Evolutionary conservation across 2,113 vertebrate genomes (phyloP), one percentile per base, ranked within the genome.

Genomic region (Siniperca chuatsi): DNA sequence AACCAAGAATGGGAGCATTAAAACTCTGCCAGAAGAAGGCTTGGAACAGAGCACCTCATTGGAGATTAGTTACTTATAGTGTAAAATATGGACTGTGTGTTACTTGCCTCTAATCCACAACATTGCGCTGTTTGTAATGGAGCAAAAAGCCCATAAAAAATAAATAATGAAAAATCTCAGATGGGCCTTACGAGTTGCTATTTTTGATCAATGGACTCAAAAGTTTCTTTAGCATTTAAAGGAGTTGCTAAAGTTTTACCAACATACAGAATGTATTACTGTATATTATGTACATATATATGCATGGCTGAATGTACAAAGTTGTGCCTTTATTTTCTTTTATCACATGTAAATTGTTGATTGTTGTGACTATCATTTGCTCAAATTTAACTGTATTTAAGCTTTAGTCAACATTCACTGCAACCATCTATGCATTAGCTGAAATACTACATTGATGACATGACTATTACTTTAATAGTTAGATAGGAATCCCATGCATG

Each of bases 1-100:
- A 44, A 62, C 88, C 73, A 95, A 93, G 69, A 95, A 94, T 0
- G 94, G 94, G 8, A 95, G 82, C 62, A 58, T 90, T 21, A 96
- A 97, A 80, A 82, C 94, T 4, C 82, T 95, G 78, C 95, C 94
- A 2, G 95, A 96, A 40, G 95, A 96, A 55, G 90, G 89, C 0
- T 75, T 82, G 0, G 96, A 97, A 67, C 97, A 96, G 81, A 92
- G 95, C 40, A 92, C 83, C 20, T 91, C 95, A 0, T 57, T 97
- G 83, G 95, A 95, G 66, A 97, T 97, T 76, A 98, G 97, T 88
- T 97, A 97, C 87, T 95, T 99, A 81, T 99, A 96, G 93, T 72
- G 42, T 48, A n/a, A 80, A 83, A 60, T 3, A 55, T 40, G 42
- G 48, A 67, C 15, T 40, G 62, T 8, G 50, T 40, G 29, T 65